phyloP scores from a whole-genome alignment of 2,888 invertebrate genomes.

The Lasioglossum marginatum region DNA sequence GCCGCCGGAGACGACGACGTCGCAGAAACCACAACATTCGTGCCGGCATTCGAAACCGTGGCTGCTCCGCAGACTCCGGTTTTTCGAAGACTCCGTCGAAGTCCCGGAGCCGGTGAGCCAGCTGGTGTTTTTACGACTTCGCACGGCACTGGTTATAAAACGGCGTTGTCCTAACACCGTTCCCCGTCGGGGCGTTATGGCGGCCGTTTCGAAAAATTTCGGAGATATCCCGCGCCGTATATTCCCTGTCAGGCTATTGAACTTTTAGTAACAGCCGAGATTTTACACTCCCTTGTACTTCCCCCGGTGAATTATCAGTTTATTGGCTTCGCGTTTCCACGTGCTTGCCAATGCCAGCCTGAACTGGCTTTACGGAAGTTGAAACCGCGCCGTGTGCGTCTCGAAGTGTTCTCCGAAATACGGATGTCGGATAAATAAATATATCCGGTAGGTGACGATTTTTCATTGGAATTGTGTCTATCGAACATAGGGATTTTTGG shows the following conservation, averaged over 20 bases:
- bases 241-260: conserved; percentile 37
- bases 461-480: background rate
- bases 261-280: conserved; percentile 28
- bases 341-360: background rate
- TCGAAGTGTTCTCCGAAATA: background rate
- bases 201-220: conserved; percentile 40
- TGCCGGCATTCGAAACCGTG: conserved; percentile 53
- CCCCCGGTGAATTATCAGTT: background rate
- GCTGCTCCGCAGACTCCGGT: conserved; percentile 38
- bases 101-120: conserved; percentile 23
- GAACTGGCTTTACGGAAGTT: background rate
- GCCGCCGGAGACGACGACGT: background rate
- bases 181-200: conserved; percentile 18
- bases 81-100: conserved; percentile 53
- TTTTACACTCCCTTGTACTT: conserved; percentile 14
- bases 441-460: background rate
- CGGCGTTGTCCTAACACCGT: conserved; percentile 40
- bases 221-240: conserved; percentile 25
- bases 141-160: conserved; percentile 51
- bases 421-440: background rate
- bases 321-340: background rate
- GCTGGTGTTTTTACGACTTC: conserved; percentile 50
- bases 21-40: conserved; percentile 43
- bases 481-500: too few species aligned
- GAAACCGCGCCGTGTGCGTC: background rate